These are phyloP conservation scores for Lophochroa leadbeateri DNA, from an alignment of 2,113 vertebrate species.

Conservation along the genomic window DNA sequence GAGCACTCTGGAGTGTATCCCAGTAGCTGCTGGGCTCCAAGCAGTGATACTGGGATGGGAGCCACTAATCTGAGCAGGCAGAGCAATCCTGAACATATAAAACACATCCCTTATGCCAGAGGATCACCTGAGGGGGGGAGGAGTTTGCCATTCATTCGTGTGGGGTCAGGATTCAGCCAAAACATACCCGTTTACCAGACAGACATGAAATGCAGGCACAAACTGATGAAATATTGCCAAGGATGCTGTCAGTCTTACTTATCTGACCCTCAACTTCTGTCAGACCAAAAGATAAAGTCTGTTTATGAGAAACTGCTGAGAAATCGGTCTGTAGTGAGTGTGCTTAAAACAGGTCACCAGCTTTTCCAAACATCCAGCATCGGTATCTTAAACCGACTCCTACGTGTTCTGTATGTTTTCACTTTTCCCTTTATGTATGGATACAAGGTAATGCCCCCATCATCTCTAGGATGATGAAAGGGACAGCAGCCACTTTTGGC, in stretches of 20 bases:
- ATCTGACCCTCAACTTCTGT: not conserved
- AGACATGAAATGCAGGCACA: not conserved
- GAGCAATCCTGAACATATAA: not conserved
- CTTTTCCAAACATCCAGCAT: not conserved
- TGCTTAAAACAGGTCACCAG: not conserved
- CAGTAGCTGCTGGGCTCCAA: accelerated
- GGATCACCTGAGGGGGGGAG: not conserved
- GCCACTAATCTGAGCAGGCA: not conserved
- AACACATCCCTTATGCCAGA: not conserved
- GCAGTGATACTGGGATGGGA: not conserved
- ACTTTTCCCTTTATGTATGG: not conserved
- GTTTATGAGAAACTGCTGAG: not conserved
- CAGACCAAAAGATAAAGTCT: not conserved
- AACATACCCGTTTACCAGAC: not conserved
- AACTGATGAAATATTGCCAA: not conserved
- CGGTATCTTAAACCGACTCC: not conserved
- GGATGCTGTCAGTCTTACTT: not conserved
- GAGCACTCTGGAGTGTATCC: not conserved
- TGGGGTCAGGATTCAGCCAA: not conserved
- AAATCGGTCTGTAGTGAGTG: not conserved
- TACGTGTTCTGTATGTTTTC: not conserved
- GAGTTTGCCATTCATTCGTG: accelerated
- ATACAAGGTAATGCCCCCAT: not conserved
- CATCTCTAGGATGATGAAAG: not conserved
- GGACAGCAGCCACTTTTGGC: not conserved